Evolutionary conservation across 1,140 invertebrate species (phyloP).

Genomic region (Panagrolaimus sp.): DNA sequence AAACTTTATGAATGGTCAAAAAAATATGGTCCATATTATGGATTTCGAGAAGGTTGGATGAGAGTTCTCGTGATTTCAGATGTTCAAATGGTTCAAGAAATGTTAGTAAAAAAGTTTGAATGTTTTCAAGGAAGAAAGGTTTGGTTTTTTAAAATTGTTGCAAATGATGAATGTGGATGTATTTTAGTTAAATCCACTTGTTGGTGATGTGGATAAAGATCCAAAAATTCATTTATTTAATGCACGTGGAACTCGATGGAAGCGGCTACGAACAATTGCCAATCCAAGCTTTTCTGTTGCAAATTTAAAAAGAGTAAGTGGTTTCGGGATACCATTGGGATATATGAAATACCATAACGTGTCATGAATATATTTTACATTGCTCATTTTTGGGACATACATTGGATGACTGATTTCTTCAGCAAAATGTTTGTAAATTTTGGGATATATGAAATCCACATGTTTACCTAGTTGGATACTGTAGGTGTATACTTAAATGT

Average conservation of each 20-base stretch:
- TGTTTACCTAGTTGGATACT: too few relatives aligned
- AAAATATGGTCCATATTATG: constrained; percentile 60
- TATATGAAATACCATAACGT: too few relatives aligned
- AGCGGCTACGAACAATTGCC: constrained; percentile 20
- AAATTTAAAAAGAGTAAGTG: neutral
- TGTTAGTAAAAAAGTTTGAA: constrained; percentile 62
- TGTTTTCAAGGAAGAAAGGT: constrained; percentile 60
- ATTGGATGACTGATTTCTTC: too few relatives aligned
- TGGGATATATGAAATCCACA: too few relatives aligned
- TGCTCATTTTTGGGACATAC: too few relatives aligned
- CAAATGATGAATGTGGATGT: constrained; percentile 1
- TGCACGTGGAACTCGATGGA: constrained; percentile 24
- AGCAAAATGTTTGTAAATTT: too few relatives aligned
- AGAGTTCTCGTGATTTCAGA: constrained; percentile 60
- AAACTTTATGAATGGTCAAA: constrained; percentile 58
- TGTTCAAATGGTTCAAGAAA: constrained; percentile 58
- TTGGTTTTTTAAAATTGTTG: neutral
- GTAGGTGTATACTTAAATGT: too few relatives aligned
- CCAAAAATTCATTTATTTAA: constrained; percentile 22
- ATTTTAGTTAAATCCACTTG: constrained; percentile 16
- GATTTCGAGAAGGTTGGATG: constrained; percentile 45
- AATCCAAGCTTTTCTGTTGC: constrained; percentile 17
- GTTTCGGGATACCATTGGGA: too few relatives aligned
- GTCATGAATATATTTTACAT: too few relatives aligned
- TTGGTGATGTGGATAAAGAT: constrained; percentile 20